Evolutionary conservation across 1,140 invertebrate genomes (phyloP).

Genomic region (Heliconius hermathena): DNA sequence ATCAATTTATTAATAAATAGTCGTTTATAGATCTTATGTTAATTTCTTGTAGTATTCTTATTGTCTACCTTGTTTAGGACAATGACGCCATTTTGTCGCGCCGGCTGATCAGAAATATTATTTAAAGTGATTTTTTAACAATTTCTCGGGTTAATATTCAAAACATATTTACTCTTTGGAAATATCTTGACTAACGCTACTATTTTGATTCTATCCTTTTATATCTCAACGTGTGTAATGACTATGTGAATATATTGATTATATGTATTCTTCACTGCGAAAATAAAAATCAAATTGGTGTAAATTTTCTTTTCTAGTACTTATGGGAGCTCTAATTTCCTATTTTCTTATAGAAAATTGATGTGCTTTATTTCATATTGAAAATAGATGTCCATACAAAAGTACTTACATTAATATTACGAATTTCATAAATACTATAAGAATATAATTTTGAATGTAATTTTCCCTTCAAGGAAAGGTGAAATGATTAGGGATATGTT

Average conservation of each 20-base stretch:
- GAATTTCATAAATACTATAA: background rate
- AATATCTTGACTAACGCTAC: background rate
- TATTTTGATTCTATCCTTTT: background rate
- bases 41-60: slow-evolving; percentile 34
- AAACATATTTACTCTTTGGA: slow-evolving; percentile 2
- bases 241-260: slow-evolving; percentile 47
- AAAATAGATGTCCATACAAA: slow-evolving; percentile 1
- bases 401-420: slow-evolving; percentile 29
- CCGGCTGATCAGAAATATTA: slow-evolving; percentile 77
- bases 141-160: slow-evolving; percentile 28
- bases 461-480: slow-evolving; percentile 54
- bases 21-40: slow-evolving; percentile 5
- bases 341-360: slow-evolving; percentile 13
- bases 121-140: slow-evolving; percentile 50
- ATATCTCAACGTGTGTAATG: slow-evolving; percentile 19
- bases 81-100: slow-evolving; percentile 81
- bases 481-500: slow-evolving; percentile 71
- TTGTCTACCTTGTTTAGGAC: slow-evolving; percentile 61
- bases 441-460: slow-evolving; percentile 21
- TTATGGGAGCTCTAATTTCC: slow-evolving; percentile 6
- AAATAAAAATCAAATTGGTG: slow-evolving; percentile 35
- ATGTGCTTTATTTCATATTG: slow-evolving; percentile 5
- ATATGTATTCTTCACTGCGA: slow-evolving; percentile 43
- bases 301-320: slow-evolving; percentile 27
- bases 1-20: slow-evolving; percentile 16